phyloP scores from a whole-genome alignment of 2,113 vertebrate species.

The Catagonus wagneri region DNA sequence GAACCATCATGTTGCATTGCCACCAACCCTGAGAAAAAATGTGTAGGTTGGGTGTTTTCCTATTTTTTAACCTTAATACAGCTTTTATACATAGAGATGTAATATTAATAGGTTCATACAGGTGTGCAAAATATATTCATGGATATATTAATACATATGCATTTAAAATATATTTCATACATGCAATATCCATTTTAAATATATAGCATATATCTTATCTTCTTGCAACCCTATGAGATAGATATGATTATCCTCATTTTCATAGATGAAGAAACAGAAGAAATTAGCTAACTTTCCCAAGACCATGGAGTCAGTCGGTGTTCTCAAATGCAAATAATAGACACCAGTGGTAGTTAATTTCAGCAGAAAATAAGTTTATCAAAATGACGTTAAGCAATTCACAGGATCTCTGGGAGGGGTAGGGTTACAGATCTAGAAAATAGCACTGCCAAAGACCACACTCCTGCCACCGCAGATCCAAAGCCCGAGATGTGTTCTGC shows the following conservation, averaged over 20 bases:
- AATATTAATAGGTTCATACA: constrained; percentile 44
- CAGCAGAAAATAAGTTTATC: not conserved
- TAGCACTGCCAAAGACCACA: not conserved
- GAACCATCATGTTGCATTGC: not conserved
- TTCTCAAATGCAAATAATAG: constrained; percentile 3
- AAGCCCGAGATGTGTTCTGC: not conserved
- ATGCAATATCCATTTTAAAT: constrained; percentile 42
- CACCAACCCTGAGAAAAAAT: constrained; percentile 16
- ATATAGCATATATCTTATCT: not conserved
- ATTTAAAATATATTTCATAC: constrained; percentile 41
- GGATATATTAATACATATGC: constrained; percentile 1
- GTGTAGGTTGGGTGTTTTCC: not conserved
- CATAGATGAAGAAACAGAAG: constrained; percentile 59
- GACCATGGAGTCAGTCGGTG: not conserved
- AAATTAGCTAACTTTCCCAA: constrained; percentile 46
- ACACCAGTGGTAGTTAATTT: constrained; percentile 37
- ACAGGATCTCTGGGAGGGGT: not conserved
- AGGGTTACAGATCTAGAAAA: not conserved
- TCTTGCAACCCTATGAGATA: not conserved
- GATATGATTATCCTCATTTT: constrained; percentile 38
- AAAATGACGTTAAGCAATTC: not conserved
- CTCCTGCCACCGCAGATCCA: not conserved
- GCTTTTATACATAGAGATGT: constrained; percentile 14
- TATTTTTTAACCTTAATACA: constrained; percentile 14
- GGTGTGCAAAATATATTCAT: constrained; percentile 16